phyloP scores from a whole-genome alignment of 2,888 invertebrate species.

The Linnaemya tessellans region DNA sequence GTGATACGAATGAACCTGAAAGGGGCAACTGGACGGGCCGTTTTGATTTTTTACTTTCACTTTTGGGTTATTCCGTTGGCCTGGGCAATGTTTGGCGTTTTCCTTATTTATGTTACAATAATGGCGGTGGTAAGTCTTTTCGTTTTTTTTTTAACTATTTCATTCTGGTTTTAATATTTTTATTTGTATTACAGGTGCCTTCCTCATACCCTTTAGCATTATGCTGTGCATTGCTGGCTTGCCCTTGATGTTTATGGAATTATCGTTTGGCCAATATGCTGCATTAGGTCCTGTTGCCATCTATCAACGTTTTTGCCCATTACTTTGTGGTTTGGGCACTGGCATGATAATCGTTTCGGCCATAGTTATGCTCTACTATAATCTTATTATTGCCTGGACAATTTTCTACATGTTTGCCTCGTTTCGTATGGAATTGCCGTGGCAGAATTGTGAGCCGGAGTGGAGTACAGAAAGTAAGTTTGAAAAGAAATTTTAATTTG shows the following conservation, averaged over 20 bases:
- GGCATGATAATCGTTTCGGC: constrained; percentile 91
- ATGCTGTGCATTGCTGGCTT: constrained; percentile 92
- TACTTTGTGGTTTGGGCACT: constrained; percentile 89
- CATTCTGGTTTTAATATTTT: background rate
- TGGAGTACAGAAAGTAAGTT: constrained; percentile 88
- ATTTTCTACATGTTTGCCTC: constrained; percentile 90
- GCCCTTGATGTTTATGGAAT: constrained; percentile 92
- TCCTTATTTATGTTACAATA: constrained; percentile 90
- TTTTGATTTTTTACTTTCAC: constrained; percentile 89
- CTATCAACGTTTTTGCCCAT: constrained; percentile 88
- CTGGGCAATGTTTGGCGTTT: constrained; percentile 91
- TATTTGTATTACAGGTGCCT: constrained; percentile 86
- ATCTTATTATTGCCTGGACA: constrained; percentile 91
- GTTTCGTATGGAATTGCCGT: constrained; percentile 87
- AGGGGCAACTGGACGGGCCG: constrained; percentile 90
- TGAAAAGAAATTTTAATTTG: background rate
- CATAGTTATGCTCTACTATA: constrained; percentile 90
- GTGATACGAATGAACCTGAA: constrained; percentile 83
- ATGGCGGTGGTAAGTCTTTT: constrained; percentile 87
- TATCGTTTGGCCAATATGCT: constrained; percentile 93
- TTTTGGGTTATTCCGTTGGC: constrained; percentile 89
- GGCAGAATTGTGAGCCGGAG: constrained; percentile 88
- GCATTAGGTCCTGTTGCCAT: constrained; percentile 91
- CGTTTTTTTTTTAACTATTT: background rate
- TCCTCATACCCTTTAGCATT: constrained; percentile 92